Base-by-base conservation (phyloP, 2,888 invertebrate genomes). In the Polylopha cassiicola region DNA sequence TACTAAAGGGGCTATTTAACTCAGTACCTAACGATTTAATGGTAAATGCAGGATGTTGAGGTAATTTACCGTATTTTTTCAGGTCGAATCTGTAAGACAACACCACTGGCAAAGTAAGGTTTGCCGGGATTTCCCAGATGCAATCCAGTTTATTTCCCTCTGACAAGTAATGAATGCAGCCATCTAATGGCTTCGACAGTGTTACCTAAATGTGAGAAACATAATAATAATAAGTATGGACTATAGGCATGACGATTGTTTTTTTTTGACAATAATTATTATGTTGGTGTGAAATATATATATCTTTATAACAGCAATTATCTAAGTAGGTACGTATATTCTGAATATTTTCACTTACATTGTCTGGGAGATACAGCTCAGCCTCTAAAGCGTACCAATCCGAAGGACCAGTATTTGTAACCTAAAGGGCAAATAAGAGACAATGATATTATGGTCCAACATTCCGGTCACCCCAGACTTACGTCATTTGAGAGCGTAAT, bases 351-450 rank as follows among this genome's bases (percentile, higher is more conserved):
- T 22, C 9, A 48, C 51, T 54, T 50, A 78, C 81, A 54, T 55
- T 61, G 7, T 68, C 60, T 3, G 74, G 59, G 15, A 72, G 43
- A 8, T 36, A 20, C 21, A 73, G 51, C 1, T 53, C 43, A 1
- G 60, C 65, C 17, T 58, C 45, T 17, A 78, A 57, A 9, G 56
- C 47, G 10, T 61, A 58, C 57, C 75, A 77, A 48, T 80, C 70
- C 0, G 84, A 84, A 0, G 84, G 84, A 1, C 84, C 84, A 13
- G 57, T 56, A 50, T 82, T 85, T 1, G 65, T 73, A 9, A 85
- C 55, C 80, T 84, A 55, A 43, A 38, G 38, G 21, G 11, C 10
- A 27, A 30, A 13, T 23, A 4, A 29, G n/a, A 24, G 28, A 22
- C n/a, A 8, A 3, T 8, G 9, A 27, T 38, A 5, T 11, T 24